Conservation (phyloP, 1,140 invertebrate species). For the Drosophila tsacasi region DNA sequence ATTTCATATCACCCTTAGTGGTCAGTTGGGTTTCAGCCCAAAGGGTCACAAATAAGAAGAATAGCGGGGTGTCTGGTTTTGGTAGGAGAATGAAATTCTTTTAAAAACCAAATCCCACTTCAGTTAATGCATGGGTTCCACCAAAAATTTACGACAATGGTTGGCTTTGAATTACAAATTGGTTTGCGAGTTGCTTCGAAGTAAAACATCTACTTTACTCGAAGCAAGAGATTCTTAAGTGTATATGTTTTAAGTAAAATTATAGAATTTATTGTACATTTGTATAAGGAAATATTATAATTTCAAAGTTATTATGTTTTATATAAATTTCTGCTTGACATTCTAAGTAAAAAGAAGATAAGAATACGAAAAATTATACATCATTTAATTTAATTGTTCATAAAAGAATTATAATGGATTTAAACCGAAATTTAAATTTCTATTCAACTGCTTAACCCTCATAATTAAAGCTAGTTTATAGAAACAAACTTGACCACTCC, state of each 20-base stretch:
- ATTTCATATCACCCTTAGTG: conserved; percentile 33
- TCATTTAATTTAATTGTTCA: background rate
- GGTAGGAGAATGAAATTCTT: background rate
- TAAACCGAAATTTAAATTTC: background rate
- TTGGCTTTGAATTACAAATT: background rate
- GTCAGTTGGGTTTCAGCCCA: conserved; percentile 30
- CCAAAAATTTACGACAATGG: conserved; percentile 9
- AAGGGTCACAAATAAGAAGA: conserved; percentile 17
- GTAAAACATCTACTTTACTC: background rate
- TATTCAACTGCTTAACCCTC: background rate
- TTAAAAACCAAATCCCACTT: background rate
- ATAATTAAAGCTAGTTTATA: background rate
- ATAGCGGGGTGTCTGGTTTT: background rate
- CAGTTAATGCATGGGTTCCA: background rate
- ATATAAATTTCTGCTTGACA: too few relatives aligned
- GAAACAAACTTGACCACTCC: background rate
- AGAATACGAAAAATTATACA: background rate
- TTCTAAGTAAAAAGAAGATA: background rate
- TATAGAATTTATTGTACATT: background rate
- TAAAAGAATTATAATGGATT: background rate
- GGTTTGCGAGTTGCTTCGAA: background rate
- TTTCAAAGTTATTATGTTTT: background rate
- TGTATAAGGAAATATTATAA: background rate
- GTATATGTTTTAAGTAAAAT: background rate
- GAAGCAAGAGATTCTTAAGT: background rate